A percentile compares a stretch with the other conserved stretches of the same genome.
phyloP scores from a whole-genome alignment of 2,113 vertebrate genomes.

The Poecilia latipinna region DNA sequence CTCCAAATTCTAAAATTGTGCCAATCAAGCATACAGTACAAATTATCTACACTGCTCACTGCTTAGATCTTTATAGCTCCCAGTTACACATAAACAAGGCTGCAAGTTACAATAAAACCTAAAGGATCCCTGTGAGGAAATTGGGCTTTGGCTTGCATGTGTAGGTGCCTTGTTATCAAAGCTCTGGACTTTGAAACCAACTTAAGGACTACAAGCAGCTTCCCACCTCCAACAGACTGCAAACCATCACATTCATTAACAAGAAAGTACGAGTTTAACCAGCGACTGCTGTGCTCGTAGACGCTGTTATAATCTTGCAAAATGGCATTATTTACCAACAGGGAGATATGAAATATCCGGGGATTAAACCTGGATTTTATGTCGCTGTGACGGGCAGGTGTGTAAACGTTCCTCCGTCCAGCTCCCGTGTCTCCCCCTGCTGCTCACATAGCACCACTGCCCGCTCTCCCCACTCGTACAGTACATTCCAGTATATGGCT shows the following conservation, averaged over 20 bases:
- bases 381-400: conserved; percentile 23
- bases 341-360: conserved; percentile 10
- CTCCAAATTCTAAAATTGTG: conserved; percentile 34
- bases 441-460: conserved; percentile 42
- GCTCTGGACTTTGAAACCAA: conserved; percentile 36
- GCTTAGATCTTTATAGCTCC: conserved; percentile 40
- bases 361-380: conserved; percentile 2
- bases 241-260: conserved; percentile 16
- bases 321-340: conserved; percentile 24
- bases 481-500: conserved; percentile 55
- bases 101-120: conserved; percentile 47
- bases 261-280: conserved; percentile 11
- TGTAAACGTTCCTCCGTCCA: conserved; percentile 10
- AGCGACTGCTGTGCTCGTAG: conserved; percentile 6
- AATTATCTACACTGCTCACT: conserved; percentile 10
- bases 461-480: conserved; percentile 32
- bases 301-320: conserved; percentile 10
- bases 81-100: conserved; percentile 42
- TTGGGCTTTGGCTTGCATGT: conserved; percentile 29
- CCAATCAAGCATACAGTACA: not conserved
- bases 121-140: conserved; percentile 34
- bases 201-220: conserved; percentile 32
- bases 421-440: conserved; percentile 57
- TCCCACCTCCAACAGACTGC: conserved; percentile 9
- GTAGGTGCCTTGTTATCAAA: conserved; percentile 39